Percentiles rank a stretch among this genome's conserved stretches.
phyloP scores from a whole-genome alignment of 1,140 invertebrate genomes.

The Armadillidium nasatum region DNA sequence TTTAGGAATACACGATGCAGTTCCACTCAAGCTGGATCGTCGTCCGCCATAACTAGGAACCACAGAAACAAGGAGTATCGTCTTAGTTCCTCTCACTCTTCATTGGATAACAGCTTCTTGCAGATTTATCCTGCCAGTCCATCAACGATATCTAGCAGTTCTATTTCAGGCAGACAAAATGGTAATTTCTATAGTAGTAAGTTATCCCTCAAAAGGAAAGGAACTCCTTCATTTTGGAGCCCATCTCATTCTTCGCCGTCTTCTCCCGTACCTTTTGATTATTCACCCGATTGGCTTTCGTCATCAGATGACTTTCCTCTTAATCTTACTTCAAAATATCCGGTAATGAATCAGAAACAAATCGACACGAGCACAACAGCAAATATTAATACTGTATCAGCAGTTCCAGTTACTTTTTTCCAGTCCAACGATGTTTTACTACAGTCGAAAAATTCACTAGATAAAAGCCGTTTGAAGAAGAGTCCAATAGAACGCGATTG shows the following conservation, averaged over 20 bases:
- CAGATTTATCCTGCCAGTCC: background rate
- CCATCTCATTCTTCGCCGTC: background rate
- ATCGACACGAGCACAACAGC: no score
- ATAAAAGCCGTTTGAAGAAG: background rate
- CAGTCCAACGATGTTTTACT: background rate
- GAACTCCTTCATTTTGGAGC: background rate
- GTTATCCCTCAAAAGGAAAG: background rate
- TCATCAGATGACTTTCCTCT: background rate
- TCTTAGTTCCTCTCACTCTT: background rate
- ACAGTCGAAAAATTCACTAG: background rate
- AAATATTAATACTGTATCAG: no score
- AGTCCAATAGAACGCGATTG: background rate
- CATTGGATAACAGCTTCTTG: background rate
- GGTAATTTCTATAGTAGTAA: background rate
- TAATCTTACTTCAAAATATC: no score
- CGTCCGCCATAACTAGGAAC: background rate
- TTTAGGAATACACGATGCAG: background rate
- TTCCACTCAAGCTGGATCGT: background rate
- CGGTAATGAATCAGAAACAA: no score
- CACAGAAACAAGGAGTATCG: background rate
- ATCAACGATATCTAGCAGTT: background rate
- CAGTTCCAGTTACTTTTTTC: no score
- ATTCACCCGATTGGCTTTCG: background rate
- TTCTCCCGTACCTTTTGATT: constrained; percentile 3
- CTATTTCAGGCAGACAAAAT: background rate